phyloP scores from a whole-genome alignment of 1,140 invertebrate genomes.

The Tenebrio molitor region DNA sequence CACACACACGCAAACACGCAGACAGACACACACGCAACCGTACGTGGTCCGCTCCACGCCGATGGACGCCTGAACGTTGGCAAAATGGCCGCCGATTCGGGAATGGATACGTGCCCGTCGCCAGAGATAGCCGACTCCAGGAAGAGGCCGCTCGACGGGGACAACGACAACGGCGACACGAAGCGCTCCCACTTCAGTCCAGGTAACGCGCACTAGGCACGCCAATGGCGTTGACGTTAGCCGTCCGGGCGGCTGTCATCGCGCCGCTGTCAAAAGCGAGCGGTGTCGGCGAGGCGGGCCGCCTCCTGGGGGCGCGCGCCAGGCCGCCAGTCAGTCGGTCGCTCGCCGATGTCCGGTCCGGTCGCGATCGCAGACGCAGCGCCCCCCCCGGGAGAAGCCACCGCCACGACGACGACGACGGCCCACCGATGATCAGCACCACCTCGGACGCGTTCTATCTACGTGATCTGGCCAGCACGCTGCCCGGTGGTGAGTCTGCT shows the following conservation, averaged over 20 bases:
- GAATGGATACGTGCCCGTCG: constrained; percentile 86
- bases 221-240: constrained; percentile 7
- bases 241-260: constrained; percentile 9
- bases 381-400: too few relatives aligned
- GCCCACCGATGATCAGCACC: constrained; percentile 57
- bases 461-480: constrained; percentile 59
- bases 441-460: constrained; percentile 59
- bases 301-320: constrained; percentile 40
- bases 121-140: constrained; percentile 85
- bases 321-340: not conserved
- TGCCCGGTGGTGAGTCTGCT: constrained; percentile 59
- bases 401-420: constrained; percentile 15
- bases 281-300: constrained; percentile 37
- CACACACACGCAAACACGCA: too few relatives aligned
- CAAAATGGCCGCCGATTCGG: constrained; percentile 83
- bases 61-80: constrained; percentile 58
- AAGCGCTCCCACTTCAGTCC: constrained; percentile 91
- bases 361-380: not conserved
- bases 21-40: too few relatives aligned
- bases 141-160: constrained; percentile 88
- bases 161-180: constrained; percentile 87
- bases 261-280: constrained; percentile 1
- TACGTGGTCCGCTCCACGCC: constrained; percentile 57
- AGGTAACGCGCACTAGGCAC: constrained; percentile 74
- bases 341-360: not conserved